Percentiles rank a stretch among this genome's conserved stretches.
These are phyloP conservation scores for Falco naumanni DNA, from an alignment of 2,797 vertebrate genomes.

Conservation along the genomic window DNA sequence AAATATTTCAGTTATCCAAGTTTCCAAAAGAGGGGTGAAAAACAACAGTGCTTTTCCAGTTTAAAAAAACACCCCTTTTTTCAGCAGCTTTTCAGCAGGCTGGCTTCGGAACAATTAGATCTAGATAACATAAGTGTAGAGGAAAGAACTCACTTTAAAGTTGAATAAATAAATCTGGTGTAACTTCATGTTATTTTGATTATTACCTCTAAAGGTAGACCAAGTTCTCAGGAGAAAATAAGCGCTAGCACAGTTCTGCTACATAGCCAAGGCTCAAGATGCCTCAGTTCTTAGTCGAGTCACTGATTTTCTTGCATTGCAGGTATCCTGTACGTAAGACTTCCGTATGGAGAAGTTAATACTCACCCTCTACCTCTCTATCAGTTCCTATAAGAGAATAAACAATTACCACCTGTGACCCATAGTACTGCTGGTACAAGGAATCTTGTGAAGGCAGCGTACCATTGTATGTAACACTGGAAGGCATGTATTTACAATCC, in stretches of 20 bases:
- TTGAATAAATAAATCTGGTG: background rate
- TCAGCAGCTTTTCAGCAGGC: background rate
- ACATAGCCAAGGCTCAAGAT: background rate
- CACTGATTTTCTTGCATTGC: background rate
- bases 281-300: accelerated
- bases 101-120: background rate
- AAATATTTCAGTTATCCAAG: background rate
- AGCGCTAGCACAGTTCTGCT: background rate
- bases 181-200: background rate
- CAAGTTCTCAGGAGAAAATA: background rate
- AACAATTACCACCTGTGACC: background rate
- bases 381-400: background rate
- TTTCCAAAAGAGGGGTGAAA: background rate
- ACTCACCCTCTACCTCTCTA: background rate
- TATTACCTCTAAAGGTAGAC: background rate
- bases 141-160: background rate
- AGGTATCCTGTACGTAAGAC: background rate
- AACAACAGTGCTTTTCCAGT: background rate
- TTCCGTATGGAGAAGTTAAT: background rate
- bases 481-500: background rate
- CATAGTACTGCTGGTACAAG: background rate
- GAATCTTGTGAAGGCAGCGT: background rate
- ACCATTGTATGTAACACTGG: background rate
- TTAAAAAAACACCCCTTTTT: background rate
- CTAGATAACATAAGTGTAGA: background rate